Base-by-base conservation (phyloP, 2,113 vertebrate genomes). In the Actenoides hombroni region DNA sequence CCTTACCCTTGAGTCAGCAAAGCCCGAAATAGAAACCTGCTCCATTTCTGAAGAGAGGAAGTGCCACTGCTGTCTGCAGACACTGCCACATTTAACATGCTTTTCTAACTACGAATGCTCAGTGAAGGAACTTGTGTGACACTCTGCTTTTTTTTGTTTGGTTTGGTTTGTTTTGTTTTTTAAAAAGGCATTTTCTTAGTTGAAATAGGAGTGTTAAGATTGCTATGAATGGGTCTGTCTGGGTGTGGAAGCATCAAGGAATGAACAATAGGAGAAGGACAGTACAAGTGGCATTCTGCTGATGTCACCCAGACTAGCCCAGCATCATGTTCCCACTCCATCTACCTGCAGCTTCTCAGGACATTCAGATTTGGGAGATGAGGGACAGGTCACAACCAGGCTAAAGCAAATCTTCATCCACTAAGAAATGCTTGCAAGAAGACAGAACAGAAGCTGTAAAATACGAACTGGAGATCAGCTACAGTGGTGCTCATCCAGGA, bases 1-100 rank as follows among this genome's bases (percentile, higher is more conserved):
- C 84, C 78, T 95, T 93, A 95, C 59, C 91, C 94, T 96, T 94
- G 92, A 97, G 93, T 96, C 96, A 95, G 91, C 93, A 93, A 69
- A 94, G 90, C 90, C 93, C 24, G 33, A 95, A 96, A 96, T 90
- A 96, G 94, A 95, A 96, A 87, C 86, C 86, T 40, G 89, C 81
- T 89, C 74, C 3, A 4, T 89, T 95, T 94, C 89, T 0, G 3
- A 95, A 92, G 89, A 87, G 67, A 83, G 84, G 90, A 96, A 97
- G 93, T 68, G 16, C 70, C 70, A 8, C 90, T 63, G 78, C 48
- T 87, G 74, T 68, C 87, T 90, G 78, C 90, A 91, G 68, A 80
- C 28, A 46, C 70, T 88, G 82, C 70, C 71, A 19, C 90, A 40
- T 85, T 63, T 61, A 81, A 67, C 11, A 1, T 29, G 54, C 35